These are phyloP conservation scores for Champsocephalus gunnari DNA, from an alignment of 2,797 vertebrate species.

Conservation along the genomic window DNA sequence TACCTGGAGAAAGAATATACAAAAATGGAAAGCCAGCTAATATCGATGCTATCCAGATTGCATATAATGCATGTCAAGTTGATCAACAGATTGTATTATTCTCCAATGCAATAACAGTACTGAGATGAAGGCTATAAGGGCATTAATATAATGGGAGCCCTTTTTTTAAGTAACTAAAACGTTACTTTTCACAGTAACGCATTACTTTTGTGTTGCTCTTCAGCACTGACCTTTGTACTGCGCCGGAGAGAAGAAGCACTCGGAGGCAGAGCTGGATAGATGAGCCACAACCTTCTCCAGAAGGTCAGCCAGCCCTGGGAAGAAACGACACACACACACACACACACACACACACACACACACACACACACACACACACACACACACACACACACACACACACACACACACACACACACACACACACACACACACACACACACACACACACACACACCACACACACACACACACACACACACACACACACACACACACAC, in stretches of 20 bases:
- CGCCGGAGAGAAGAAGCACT: constrained; percentile 86
- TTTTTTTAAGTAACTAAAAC: no score
- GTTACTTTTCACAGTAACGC: no score
- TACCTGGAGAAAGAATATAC: no score
- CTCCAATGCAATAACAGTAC: no score
- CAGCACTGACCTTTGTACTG: constrained; percentile 88
- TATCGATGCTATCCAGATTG: no score
- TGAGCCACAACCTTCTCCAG: constrained; percentile 88
- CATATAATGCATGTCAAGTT: no score
- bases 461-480: constrained; percentile 1
- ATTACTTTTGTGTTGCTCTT: not conserved
- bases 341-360: no score
- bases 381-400: not conserved
- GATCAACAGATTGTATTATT: no score
- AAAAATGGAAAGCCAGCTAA: no score
- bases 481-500: not conserved
- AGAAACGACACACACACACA: constrained; percentile 24
- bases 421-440: constrained; percentile 1
- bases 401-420: constrained; percentile 1
- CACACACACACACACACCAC: not conserved
- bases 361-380: no score
- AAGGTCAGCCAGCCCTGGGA: constrained; percentile 91
- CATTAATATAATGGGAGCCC: no score
- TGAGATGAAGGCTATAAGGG: no score
- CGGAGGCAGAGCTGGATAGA: constrained; percentile 83